Base-by-base conservation (phyloP, 2,888 invertebrate species). In the Rotaria socialis region DNA sequence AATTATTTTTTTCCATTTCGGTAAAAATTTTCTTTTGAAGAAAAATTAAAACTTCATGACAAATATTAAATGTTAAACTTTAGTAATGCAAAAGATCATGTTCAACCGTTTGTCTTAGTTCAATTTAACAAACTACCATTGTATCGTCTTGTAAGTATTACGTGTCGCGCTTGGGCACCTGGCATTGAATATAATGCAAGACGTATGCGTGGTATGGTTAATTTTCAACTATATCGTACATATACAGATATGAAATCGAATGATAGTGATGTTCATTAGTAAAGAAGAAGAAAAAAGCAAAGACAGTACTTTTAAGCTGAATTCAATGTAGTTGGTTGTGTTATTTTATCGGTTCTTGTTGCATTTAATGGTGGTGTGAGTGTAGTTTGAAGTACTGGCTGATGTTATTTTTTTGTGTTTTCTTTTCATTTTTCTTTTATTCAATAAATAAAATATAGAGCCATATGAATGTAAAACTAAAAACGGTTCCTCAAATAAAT, bases 121-220 rank as follows among this genome's bases (percentile, higher is more conserved):
- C 43, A 80, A 80, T 80, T 80, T 47, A 43, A 80, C 16, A 24
- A 24, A 1, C n/a, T 80, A 47, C 80, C 80, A 47, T 11, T n/a
- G 14, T n/a, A 80, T 80, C 47, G 24, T 80, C 47, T 80, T 8
- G 19, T 80, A 0, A 47, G 47, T 47, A 5, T 80, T 47, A 43
- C 47, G 47, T 80, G 80, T n/a, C 80, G 14, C 14, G 80, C 80
- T 47, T 80, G 80, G 80, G 80, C 80, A 47, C 43, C 47, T 47
- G 47, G 47, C 47, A 80, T 80, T n/a, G 47, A 80, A 22, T 47
- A 80, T 80, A n/a, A 80, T n/a, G 14, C n/a, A 47, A 43, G n/a
- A 47, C 41, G 47, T 47, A 47, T 80, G 80, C 80, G 80, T n/a
- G 80, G 80, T 47, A 80, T 80, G 80, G 43, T 80, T 47, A 80